Evolutionary conservation across 2,888 invertebrate species (phyloP).

Genomic region (Blastobasis adustella): DNA sequence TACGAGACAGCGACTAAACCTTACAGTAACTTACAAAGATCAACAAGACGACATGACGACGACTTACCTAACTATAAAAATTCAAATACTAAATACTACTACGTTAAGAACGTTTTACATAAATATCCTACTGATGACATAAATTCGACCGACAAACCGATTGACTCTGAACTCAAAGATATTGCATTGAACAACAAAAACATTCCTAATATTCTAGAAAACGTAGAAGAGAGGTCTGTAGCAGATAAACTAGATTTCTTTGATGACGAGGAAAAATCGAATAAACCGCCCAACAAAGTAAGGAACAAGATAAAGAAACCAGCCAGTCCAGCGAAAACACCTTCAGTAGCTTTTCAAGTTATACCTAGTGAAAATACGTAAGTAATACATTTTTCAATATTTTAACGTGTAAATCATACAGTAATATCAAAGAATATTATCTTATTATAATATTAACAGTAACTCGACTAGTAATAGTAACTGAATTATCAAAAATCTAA

Average conservation of each 20-base stretch:
- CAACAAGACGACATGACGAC: conserved; percentile 58
- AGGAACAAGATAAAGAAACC: conserved; percentile 35
- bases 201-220: conserved; percentile 19
- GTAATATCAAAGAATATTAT: neutral
- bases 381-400: conserved; percentile 13
- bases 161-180: conserved; percentile 18
- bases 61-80: conserved; percentile 26
- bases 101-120: conserved; percentile 57
- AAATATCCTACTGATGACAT: conserved; percentile 42
- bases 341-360: conserved; percentile 62
- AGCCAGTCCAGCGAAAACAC: conserved; percentile 45
- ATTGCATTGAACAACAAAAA: conserved; percentile 21
- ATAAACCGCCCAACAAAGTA: conserved; percentile 17
- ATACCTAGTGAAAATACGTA: conserved; percentile 70
- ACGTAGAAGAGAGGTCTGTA: conserved; percentile 49
- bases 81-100: conserved; percentile 53
- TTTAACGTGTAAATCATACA: neutral
- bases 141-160: conserved; percentile 17
- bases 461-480: neutral
- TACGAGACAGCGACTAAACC: conserved; percentile 62
- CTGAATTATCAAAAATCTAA: neutral
- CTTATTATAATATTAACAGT: too few species aligned
- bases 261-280: conserved; percentile 36
- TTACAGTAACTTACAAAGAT: conserved; percentile 45
- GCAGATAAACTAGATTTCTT: conserved; percentile 40